Evolutionary conservation across 1,140 invertebrate genomes (phyloP).

Genomic region (Tetragonula clypearis): DNA sequence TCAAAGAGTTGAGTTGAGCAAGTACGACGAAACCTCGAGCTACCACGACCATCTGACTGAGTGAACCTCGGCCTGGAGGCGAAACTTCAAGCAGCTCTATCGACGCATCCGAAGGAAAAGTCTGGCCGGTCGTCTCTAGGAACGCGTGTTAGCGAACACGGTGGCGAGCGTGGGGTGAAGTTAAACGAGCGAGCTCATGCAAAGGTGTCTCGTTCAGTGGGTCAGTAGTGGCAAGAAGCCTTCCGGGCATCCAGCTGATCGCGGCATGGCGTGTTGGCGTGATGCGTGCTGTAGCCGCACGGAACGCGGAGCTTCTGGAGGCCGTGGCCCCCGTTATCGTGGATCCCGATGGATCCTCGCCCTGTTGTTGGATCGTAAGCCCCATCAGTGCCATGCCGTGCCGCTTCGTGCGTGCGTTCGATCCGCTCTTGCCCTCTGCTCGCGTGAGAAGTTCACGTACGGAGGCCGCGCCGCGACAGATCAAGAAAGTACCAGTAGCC

Average conservation of each 20-base stretch:
- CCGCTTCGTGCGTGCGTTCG: conserved; percentile 48
- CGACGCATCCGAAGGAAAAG: neutral
- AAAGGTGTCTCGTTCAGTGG: conserved; percentile 79
- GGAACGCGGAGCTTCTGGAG: conserved; percentile 47
- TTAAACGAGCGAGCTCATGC: conserved; percentile 73
- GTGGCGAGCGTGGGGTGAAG: conserved; percentile 50
- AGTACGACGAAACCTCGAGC: no score
- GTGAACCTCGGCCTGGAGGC: no score
- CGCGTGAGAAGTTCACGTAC: conserved; percentile 50
- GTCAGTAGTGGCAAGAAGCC: conserved; percentile 79
- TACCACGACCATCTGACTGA: no score
- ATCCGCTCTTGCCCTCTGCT: conserved; percentile 40
- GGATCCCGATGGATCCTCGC: conserved; percentile 58
- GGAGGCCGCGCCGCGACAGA: conserved; percentile 14
- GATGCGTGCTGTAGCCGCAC: conserved; percentile 73
- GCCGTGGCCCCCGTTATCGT: conserved; percentile 46
- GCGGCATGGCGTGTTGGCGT: conserved; percentile 70
- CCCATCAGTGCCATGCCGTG: conserved; percentile 39
- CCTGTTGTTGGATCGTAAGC: conserved; percentile 32
- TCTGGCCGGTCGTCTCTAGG: neutral
- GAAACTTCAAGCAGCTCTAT: neutral
- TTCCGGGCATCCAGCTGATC: conserved; percentile 77
- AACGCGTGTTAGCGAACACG: conserved; percentile 19
- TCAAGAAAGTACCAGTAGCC: conserved; percentile 31
- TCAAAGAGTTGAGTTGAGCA: no score